These are phyloP conservation scores for Cydia strobilella DNA, from an alignment of 1,140 invertebrate species.

Conservation along the genomic window DNA sequence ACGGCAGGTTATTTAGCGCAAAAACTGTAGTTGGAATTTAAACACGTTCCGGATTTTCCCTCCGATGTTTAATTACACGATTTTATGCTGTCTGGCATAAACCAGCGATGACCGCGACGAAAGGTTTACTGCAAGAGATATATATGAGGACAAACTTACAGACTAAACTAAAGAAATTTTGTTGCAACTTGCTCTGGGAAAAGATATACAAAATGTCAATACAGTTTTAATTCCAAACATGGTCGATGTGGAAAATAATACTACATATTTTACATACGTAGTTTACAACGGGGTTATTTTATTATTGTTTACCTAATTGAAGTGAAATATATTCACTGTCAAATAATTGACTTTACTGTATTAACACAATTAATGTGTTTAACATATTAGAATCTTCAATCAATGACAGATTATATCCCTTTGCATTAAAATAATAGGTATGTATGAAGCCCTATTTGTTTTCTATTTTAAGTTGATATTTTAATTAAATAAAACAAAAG, in stretches of 20 bases:
- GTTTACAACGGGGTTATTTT: background rate
- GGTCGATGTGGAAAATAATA: too few species aligned
- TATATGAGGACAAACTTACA: constrained; percentile 15
- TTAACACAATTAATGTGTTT: background rate
- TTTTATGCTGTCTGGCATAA: background rate
- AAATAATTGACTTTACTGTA: background rate
- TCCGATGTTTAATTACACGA: background rate
- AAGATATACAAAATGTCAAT: background rate
- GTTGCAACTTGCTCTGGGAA: background rate
- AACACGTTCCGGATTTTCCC: background rate
- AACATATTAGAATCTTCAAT: constrained; percentile 4
- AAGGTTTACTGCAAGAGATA: constrained; percentile 16
- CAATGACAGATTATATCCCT: constrained; percentile 1
- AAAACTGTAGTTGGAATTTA: background rate
- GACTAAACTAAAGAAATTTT: constrained; percentile 13
- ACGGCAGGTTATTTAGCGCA: background rate
- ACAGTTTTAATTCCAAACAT: background rate
- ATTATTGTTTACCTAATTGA: background rate
- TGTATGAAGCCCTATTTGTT: too few species aligned
- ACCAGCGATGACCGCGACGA: background rate
- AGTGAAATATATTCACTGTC: background rate
- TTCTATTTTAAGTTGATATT: too few species aligned
- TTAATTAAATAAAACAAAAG: too few species aligned
- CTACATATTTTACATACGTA: too few species aligned
- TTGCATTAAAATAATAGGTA: background rate